Conservation (phyloP, 2,113 vertebrate genomes). For the Notechis scutatus region DNA sequence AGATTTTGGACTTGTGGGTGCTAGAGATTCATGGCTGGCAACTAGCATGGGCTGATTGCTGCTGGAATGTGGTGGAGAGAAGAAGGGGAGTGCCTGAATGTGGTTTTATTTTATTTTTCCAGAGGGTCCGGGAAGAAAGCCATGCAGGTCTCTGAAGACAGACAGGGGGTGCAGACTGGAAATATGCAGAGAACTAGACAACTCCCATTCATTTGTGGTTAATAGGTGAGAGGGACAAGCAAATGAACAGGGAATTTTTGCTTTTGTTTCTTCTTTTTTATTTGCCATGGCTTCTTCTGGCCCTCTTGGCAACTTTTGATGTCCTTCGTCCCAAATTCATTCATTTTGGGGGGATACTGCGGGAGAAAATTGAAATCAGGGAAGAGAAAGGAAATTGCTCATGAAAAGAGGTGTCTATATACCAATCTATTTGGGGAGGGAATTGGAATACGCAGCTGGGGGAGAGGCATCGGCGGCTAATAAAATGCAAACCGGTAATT, state of each 20-base stretch:
- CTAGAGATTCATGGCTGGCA: too few species aligned
- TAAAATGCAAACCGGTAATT: too few species aligned
- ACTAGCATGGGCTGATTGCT: too few species aligned
- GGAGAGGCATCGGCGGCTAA: neutral
- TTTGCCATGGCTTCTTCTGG: neutral
- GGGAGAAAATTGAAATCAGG: neutral
- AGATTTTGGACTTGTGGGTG: too few species aligned
- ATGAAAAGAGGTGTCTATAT: neutral
- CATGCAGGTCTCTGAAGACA: too few species aligned
- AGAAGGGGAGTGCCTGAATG: too few species aligned
- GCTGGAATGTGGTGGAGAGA: too few species aligned
- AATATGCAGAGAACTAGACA: neutral
- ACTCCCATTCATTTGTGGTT: neutral
- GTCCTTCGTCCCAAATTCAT: neutral
- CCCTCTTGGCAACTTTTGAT: neutral
- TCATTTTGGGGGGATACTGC: neutral
- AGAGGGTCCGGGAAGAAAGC: too few species aligned
- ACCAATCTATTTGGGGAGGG: neutral
- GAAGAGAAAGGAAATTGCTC: neutral
- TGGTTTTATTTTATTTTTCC: too few species aligned
- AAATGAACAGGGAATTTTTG: neutral
- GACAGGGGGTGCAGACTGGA: slow-evolving; percentile 40
- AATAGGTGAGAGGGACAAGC: neutral
- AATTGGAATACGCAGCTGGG: neutral
- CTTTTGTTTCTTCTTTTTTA: neutral